Base-by-base conservation (phyloP, 2,797 vertebrate genomes). In the Cyprinodon diabolis region DNA sequence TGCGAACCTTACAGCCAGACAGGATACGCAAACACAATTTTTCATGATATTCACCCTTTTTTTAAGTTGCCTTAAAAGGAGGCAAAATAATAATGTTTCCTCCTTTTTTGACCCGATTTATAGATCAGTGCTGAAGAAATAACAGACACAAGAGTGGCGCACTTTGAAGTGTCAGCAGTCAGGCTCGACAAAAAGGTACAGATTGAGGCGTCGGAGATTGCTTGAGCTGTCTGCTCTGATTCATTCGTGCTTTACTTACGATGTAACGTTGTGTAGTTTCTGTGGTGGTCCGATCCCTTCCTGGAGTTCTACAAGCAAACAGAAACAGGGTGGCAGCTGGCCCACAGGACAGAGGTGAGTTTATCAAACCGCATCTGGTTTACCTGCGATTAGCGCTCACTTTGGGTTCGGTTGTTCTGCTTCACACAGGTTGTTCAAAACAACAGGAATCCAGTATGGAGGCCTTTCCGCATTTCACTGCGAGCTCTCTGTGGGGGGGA, bases 51-150 rank as follows among this genome's bases (percentile, higher is more conserved):
- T 30, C n/a, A 19, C 63, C 21, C 7, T 2, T 62, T 35, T 17
- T 5, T 10, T 19, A 54, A 1, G 10, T 49, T 66, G 47, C 43
- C 45, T 43, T 3, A 57, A 48, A 30, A 76, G 15, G 23, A 62
- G 30, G 6, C 25, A 25, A 49, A 2, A 51, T 67, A 9, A 9
- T 35, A 9, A 30, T 2, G 21, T 11, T 6, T 75, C 60, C 0
- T 19, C 0, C 65, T 4, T 4, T 14, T 1, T 3, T 68, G 17
- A 62, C 37, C 37, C 43, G 10, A 63, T 75, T 56, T 82, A 13
- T 81, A 99, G 98, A 95, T 99, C 84, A 94, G 83, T 77, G 98
- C 98, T 69, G 98, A 99, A 91, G 98, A 99, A 95, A 95, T 99
- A 52, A 99, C 96, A 78, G 98, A 99, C 85, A 99, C 97, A 84